Conservation (phyloP, 2,888 invertebrate genomes). For the Agrotis clavis region DNA sequence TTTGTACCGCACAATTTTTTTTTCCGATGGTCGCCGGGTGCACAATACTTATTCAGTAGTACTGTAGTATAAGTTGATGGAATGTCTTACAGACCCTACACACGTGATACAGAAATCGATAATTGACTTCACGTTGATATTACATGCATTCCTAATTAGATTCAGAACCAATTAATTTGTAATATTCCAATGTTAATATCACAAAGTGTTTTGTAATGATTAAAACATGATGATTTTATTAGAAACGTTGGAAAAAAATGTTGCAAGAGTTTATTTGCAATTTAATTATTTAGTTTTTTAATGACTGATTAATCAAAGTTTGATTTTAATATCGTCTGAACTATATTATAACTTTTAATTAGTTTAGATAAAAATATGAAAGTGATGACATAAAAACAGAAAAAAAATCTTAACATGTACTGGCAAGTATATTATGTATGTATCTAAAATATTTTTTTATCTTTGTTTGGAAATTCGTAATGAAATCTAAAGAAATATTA, state of each 20-base stretch:
- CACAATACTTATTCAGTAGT: background rate
- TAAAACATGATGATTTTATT: background rate
- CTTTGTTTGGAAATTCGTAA: too few species aligned
- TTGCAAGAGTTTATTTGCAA: too few species aligned
- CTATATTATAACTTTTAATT: too few species aligned
- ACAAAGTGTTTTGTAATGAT: background rate
- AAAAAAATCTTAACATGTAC: too few species aligned
- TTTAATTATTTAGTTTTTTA: background rate
- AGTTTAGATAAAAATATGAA: too few species aligned
- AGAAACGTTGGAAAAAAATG: too few species aligned
- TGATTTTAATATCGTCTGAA: background rate
- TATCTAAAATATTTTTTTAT: too few species aligned
- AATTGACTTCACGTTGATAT: constrained; percentile 10
- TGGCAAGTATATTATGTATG: too few species aligned
- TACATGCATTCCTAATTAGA: constrained; percentile 48
- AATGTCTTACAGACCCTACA: background rate
- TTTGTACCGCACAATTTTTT: too few species aligned
- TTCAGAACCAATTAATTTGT: constrained; percentile 37
- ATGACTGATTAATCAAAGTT: background rate
- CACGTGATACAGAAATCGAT: constrained; percentile 40
- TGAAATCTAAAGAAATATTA: too few species aligned
- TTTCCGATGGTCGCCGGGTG: background rate
- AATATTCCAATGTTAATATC: constrained; percentile 12
- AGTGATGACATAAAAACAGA: too few species aligned
- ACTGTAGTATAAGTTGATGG: constrained; percentile 11